phyloP scores from a whole-genome alignment of 2,797 vertebrate species.

The Mycteria americana region DNA sequence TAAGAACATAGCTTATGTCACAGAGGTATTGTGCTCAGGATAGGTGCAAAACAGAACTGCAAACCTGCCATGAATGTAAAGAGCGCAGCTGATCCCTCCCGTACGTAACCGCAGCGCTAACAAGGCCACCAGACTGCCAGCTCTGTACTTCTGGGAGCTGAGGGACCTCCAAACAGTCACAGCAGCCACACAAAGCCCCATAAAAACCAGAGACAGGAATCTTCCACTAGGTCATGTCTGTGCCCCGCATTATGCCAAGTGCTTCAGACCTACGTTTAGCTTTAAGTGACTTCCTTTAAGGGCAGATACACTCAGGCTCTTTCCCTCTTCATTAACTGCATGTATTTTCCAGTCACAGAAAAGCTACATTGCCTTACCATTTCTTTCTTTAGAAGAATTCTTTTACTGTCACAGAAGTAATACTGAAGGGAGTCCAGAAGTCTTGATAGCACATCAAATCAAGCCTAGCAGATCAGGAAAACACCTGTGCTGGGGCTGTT shows the following conservation, averaged over 20 bases:
- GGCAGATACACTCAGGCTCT: not conserved
- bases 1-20: not conserved
- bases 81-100: not conserved
- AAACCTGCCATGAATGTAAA: not conserved
- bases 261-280: not conserved
- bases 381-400: not conserved
- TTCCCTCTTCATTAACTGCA: not conserved
- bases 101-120: fast-evolving
- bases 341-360: not conserved
- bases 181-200: not conserved
- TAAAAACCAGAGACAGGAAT: not conserved
- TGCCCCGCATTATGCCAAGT: not conserved
- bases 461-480: not conserved
- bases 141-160: not conserved
- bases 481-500: not conserved
- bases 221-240: not conserved
- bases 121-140: not conserved
- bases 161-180: too few species aligned
- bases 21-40: not conserved
- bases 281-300: not conserved
- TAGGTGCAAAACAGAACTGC: not conserved
- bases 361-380: not conserved
- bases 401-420: not conserved
- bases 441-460: not conserved
- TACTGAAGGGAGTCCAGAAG: not conserved